These are phyloP conservation scores for Ectemnius continuus DNA, from an alignment of 2,888 invertebrate genomes.

Conservation along the genomic window DNA sequence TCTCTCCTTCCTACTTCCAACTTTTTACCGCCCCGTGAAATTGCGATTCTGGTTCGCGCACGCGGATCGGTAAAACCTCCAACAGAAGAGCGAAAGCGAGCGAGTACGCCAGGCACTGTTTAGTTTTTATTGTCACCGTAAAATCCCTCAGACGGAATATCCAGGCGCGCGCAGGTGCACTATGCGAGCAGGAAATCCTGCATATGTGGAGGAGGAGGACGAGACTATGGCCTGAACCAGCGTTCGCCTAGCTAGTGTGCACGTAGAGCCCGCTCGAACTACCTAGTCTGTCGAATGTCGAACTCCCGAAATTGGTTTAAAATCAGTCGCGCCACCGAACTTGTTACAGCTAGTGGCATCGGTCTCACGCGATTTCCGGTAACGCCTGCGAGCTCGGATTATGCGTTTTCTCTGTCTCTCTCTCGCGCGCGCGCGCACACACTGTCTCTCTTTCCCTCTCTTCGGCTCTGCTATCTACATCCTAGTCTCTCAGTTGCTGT, in stretches of 20 bases:
- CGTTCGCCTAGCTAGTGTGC: too few species aligned
- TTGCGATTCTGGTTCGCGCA: constrained; percentile 44
- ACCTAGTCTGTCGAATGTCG: constrained; percentile 21
- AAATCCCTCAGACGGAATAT: constrained; percentile 54
- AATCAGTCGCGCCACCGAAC: constrained; percentile 43
- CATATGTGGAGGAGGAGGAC: constrained; percentile 8
- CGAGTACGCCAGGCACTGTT: constrained; percentile 52
- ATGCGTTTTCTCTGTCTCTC: not conserved
- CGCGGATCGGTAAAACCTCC: constrained; percentile 44
- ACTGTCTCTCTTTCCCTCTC: not conserved
- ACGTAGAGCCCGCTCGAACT: not conserved
- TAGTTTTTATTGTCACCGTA: constrained; percentile 69
- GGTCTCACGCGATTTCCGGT: constrained; percentile 8
- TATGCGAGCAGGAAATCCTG: constrained; percentile 40
- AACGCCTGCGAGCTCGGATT: not conserved
- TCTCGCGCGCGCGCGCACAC: not conserved
- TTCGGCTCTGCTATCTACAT: not conserved
- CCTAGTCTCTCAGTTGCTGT: too few species aligned
- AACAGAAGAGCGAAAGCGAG: constrained; percentile 6
- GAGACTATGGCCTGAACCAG: not conserved
- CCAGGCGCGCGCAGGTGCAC: constrained; percentile 29
- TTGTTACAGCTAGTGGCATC: constrained; percentile 1
- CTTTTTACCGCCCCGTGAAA: constrained; percentile 45
- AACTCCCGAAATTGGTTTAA: constrained; percentile 65
- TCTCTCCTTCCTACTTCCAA: not conserved